phyloP scores from a whole-genome alignment of 2,797 vertebrate genomes.

The Molossus alvarezi region DNA sequence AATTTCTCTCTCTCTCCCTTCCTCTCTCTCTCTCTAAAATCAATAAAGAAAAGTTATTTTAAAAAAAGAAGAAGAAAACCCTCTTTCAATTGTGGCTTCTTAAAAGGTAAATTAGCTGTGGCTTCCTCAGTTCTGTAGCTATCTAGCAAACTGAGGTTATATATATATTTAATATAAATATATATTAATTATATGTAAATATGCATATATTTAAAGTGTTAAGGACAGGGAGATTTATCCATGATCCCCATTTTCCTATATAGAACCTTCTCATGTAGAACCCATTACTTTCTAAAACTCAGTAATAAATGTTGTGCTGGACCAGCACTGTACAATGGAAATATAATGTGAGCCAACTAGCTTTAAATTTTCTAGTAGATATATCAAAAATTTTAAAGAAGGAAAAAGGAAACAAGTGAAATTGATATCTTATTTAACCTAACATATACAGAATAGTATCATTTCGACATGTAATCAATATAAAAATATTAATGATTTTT shows the following conservation, averaged over 20 bases:
- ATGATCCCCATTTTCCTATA: conserved; percentile 8
- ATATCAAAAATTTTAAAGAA: neutral
- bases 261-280: conserved; percentile 42
- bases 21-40: no score
- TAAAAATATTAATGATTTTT: conserved; percentile 15
- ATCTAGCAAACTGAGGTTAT: neutral
- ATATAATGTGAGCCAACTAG: neutral
- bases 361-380: conserved; percentile 38
- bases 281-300: conserved; percentile 60
- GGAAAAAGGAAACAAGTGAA: conserved; percentile 1
- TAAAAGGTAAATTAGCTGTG: conserved; percentile 22
- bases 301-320: neutral
- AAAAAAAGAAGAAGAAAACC: conserved; percentile 4
- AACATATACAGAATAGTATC: conserved; percentile 34
- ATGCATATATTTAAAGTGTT: neutral
- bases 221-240: neutral
- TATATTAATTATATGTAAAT: neutral
- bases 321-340: neutral
- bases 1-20: no score
- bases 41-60: no score
- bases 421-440: neutral
- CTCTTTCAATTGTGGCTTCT: neutral
- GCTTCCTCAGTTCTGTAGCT: neutral
- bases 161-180: neutral
- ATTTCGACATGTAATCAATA: conserved; percentile 25